phyloP scores from a whole-genome alignment of 2,797 vertebrate species.

The Eupleurogrammus muticus region DNA sequence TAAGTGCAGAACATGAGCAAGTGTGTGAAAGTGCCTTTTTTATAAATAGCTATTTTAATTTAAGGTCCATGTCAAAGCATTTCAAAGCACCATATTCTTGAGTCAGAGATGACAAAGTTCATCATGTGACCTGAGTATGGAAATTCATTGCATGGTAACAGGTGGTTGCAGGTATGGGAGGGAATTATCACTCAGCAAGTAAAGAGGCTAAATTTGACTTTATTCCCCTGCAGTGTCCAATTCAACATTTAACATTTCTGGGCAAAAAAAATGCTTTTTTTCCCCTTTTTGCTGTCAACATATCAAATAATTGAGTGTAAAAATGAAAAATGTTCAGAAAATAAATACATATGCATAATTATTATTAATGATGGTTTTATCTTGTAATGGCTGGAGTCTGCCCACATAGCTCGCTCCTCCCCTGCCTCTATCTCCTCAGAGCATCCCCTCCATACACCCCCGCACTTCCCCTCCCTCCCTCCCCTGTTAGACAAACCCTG shows the following conservation, averaged over 20 bases:
- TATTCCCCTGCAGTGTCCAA: too few relatives aligned
- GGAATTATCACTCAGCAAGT: too few relatives aligned
- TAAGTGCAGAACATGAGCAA: neutral
- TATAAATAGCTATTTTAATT: too few relatives aligned
- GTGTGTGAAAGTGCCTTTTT: too few relatives aligned
- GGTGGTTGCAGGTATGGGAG: too few relatives aligned
- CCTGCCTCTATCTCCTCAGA: conserved; percentile 16
- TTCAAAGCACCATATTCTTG: too few relatives aligned
- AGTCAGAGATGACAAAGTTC: too few relatives aligned
- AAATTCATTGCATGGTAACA: too few relatives aligned
- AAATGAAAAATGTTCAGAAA: neutral
- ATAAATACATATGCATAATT: neutral
- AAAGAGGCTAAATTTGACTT: too few relatives aligned
- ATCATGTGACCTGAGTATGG: too few relatives aligned
- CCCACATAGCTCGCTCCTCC: neutral
- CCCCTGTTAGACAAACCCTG: conserved; percentile 41
- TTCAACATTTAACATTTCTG: too few relatives aligned
- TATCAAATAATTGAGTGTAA: neutral
- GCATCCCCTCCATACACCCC: conserved; percentile 49
- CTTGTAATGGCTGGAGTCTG: neutral
- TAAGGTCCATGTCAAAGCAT: too few relatives aligned
- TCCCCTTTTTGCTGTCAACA: neutral
- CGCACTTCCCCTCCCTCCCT: conserved; percentile 26
- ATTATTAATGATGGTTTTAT: neutral
- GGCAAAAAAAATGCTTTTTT: neutral